Evolutionary conservation across 2,797 vertebrate species (phyloP), one percentile per base, ranked within the genome.

Genomic region (Clarias platycephalus): DNA sequence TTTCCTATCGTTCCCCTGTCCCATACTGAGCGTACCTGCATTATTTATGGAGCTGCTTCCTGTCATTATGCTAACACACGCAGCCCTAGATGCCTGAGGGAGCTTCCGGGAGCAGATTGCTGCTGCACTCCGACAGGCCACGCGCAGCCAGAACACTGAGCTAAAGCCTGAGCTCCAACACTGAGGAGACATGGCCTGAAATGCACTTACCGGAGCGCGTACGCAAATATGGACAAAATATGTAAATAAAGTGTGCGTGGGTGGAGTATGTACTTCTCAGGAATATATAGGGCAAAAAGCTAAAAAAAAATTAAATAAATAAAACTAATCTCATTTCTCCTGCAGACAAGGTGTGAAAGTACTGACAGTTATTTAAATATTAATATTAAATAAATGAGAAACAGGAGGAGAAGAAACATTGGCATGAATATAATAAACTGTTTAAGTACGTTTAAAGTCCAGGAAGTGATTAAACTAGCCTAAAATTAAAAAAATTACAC

Each of bases 161-260:
- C 92, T 92, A 92, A 93, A 88, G 89, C 91, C 88, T 88, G 87
- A 88, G 86, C 85, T 94, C 86, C 93, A 94, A 93, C 90, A 94
- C 93, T 94, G 81, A 94, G 90, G 87, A 85, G 71, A 87, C 75
- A 83, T 80, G 84, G 34, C 49, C 86, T 87, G 78, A 89, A 83
- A 88, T 84, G 37, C 57, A 26, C 44, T 26, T 40, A 81, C 49
- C 60, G 53, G 3, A 55, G 7, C 12, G 4, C 53, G 78, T 66
- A 53, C 31, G 53, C 63, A 66, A 66, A 80, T 22, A 80, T 1
- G 44, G n/a, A 49, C 0, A n/a, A 64, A 64, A 80, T 79, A 63
- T 79, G 37, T 7, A 63, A 79, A 44, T 63, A 62, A n/a, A 26
- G 24, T 63, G 7, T 9, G 5, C 2, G 9, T 18, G n/a, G 34